A percentile compares a stretch with the other conserved stretches of the same genome.
These are phyloP conservation scores for Poeciliopsis gracilis DNA, from an alignment of 2,797 vertebrate species.

Conservation along the genomic window DNA sequence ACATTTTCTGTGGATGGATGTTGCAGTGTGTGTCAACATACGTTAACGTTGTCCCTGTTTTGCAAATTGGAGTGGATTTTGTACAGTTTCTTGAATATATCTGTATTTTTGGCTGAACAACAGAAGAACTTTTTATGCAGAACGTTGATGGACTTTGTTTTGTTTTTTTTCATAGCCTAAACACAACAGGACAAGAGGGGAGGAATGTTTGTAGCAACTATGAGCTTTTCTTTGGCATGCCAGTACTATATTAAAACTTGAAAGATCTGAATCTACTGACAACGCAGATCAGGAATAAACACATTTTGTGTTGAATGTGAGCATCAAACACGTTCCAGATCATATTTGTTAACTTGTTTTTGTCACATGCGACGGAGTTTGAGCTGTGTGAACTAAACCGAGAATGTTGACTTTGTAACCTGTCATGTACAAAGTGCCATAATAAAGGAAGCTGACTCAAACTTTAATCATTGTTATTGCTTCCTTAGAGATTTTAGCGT, in stretches of 20 bases:
- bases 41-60: conserved; percentile 16
- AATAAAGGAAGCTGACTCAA: conserved; percentile 68
- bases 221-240: conserved; percentile 20
- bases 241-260: conserved; percentile 10
- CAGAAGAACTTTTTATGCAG: conserved; percentile 15
- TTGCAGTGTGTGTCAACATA: conserved; percentile 28
- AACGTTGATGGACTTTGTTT: neutral
- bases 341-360: conserved; percentile 17
- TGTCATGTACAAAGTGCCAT: conserved; percentile 82
- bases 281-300: conserved; percentile 4
- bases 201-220: conserved; percentile 15
- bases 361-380: conserved; percentile 35
- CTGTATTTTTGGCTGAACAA: conserved; percentile 55
- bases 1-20: conserved; percentile 43
- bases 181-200: neutral
- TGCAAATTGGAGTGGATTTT: conserved; percentile 48
- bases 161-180: neutral
- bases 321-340: conserved; percentile 23
- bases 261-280: neutral
- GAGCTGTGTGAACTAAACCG: conserved; percentile 55
- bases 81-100: conserved; percentile 59
- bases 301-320: conserved; percentile 14
- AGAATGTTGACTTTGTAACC: conserved; percentile 70
- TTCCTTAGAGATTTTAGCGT: neutral
- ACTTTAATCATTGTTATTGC: neutral